A percentile compares a stretch with the other conserved stretches of the same genome.
Conservation (phyloP, 35 echinoderm and acorn worm species). For the Acanthaster planci region DNA sequence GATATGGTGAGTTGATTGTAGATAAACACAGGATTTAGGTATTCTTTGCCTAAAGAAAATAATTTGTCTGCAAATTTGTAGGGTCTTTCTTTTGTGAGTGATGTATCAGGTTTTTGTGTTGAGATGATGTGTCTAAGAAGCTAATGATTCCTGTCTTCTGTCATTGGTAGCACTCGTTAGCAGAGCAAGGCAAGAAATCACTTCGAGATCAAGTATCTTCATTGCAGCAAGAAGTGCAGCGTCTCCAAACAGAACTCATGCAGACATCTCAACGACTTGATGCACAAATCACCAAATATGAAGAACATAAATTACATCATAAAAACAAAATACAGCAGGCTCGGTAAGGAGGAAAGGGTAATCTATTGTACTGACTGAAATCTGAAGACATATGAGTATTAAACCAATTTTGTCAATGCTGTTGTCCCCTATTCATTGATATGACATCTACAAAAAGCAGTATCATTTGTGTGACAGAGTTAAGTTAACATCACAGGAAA, state of each 20-base stretch:
- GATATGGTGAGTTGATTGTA: constrained; percentile 32
- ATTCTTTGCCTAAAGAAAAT: neutral
- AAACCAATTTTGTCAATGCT: too few species aligned
- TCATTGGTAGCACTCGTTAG: constrained; percentile 61
- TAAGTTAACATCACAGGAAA: neutral
- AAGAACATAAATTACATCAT: constrained; percentile 78
- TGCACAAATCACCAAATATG: constrained; percentile 72
- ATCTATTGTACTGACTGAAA: too few species aligned
- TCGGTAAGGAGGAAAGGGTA: constrained; percentile 55
- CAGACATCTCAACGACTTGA: constrained; percentile 69
- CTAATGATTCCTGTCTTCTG: neutral
- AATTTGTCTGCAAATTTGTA: neutral
- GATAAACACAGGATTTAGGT: too few species aligned
- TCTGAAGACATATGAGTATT: too few species aligned
- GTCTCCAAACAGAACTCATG: constrained; percentile 66
- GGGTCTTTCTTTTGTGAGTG: neutral
- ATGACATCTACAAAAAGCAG: too few species aligned
- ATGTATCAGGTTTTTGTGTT: too few species aligned
- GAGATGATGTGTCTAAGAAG: neutral
- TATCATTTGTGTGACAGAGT: too few species aligned
- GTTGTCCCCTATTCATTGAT: too few species aligned
- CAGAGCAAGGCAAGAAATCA: constrained; percentile 78
- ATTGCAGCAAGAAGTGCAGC: constrained; percentile 66
- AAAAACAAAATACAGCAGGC: constrained; percentile 91
- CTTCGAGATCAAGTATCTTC: constrained; percentile 54